Conservation (phyloP, 2,888 invertebrate species). For the Clepsis dumicolana region DNA sequence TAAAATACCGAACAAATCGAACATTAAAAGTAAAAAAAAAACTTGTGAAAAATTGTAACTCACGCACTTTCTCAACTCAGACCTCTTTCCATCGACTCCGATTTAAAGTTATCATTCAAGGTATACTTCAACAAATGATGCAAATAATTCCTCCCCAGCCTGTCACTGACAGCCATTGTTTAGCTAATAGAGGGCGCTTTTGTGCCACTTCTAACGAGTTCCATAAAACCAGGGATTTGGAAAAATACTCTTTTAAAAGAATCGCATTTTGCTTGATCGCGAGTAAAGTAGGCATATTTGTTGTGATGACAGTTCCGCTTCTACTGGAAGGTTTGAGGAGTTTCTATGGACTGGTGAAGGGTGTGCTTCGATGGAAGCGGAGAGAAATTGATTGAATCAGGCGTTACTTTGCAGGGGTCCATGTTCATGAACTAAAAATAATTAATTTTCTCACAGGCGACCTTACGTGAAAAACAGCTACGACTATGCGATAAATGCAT, state of each 20-base stretch:
- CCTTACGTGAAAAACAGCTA: no score
- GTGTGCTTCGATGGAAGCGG: no score
- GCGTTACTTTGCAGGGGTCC: no score
- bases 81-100: background rate
- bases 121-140: conserved; percentile 36
- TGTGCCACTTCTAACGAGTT: conserved; percentile 37
- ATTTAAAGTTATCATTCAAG: background rate
- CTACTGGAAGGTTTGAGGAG: background rate
- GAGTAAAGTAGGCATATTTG: conserved; percentile 15
- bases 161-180: conserved; percentile 38
- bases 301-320: background rate
- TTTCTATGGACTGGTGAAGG: no score
- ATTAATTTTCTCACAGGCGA: no score
- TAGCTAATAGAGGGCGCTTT: conserved; percentile 28
- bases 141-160: conserved; percentile 34
- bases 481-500: no score
- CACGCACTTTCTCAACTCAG: background rate
- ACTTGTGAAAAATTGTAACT: no score
- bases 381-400: no score
- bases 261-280: conserved; percentile 12
- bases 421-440: no score
- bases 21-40: no score
- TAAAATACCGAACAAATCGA: no score
- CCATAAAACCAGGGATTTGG: conserved; percentile 22
- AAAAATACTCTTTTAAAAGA: conserved; percentile 31